A percentile compares a stretch with the other conserved stretches of the same genome.
phyloP scores from a whole-genome alignment of 2,113 vertebrate genomes.

The Poeciliopsis prolifica region DNA sequence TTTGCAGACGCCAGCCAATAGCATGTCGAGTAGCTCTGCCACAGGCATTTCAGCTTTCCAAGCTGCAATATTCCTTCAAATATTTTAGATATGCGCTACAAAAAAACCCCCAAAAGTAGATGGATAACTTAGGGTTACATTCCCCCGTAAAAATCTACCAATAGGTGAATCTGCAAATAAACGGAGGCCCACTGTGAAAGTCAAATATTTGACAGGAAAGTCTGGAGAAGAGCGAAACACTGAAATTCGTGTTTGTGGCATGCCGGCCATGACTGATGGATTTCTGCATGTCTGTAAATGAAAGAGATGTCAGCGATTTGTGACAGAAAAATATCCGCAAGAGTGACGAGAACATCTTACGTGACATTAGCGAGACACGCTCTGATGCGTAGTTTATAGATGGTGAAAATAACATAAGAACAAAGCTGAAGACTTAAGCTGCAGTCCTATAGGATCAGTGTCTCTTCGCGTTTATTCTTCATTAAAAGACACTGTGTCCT shows the following conservation, averaged over 20 bases:
- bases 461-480: conserved; percentile 3
- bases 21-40: too few species aligned
- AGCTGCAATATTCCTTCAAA: too few species aligned
- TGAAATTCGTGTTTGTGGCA: background rate
- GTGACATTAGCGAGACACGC: background rate
- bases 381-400: background rate
- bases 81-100: too few species aligned
- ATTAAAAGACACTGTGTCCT: conserved; percentile 57
- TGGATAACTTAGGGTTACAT: too few species aligned
- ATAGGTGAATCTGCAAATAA: too few species aligned
- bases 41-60: too few species aligned
- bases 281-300: too few species aligned
- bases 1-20: too few species aligned
- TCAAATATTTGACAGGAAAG: too few species aligned
- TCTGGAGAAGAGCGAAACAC: background rate
- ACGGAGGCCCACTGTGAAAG: too few species aligned
- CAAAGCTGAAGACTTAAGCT: background rate
- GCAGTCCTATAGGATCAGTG: background rate
- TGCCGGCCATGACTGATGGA: background rate
- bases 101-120: too few species aligned
- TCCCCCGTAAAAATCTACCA: background rate
- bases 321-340: background rate
- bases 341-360: background rate
- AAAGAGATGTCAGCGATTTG: background rate
- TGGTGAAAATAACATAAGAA: background rate